These are phyloP conservation scores for Epirrita christyi DNA, from an alignment of 2,888 invertebrate species.

Conservation along the genomic window DNA sequence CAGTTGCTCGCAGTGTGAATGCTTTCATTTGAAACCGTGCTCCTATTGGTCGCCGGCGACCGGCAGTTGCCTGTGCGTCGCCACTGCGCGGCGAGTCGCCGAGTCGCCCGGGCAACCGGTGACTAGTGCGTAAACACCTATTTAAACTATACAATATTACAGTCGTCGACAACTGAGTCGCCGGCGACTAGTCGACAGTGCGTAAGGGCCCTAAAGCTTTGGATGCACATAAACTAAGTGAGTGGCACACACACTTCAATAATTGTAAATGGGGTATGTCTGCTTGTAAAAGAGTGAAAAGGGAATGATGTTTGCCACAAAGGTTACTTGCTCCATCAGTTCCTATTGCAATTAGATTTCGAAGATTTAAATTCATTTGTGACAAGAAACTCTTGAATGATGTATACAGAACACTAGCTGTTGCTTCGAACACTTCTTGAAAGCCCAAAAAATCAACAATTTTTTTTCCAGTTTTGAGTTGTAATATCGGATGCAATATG, in stretches of 20 bases:
- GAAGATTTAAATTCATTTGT: slow-evolving; percentile 20
- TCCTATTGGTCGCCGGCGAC: too few relatives aligned
- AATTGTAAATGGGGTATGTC: too few relatives aligned
- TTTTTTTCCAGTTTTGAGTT: slow-evolving; percentile 3
- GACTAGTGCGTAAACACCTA: too few relatives aligned
- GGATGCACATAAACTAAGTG: background rate
- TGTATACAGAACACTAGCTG: slow-evolving; percentile 1
- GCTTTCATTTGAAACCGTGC: too few relatives aligned
- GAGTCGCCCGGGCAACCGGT: too few relatives aligned
- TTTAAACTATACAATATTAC: too few relatives aligned
- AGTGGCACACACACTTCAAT: background rate
- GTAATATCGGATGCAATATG: slow-evolving; percentile 23
- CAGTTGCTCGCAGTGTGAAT: too few relatives aligned
- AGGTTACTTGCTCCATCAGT: background rate
- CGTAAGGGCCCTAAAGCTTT: too few relatives aligned
- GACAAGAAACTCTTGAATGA: slow-evolving; percentile 13
- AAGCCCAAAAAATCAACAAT: slow-evolving; percentile 8
- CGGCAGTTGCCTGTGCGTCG: too few relatives aligned
- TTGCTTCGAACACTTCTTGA: slow-evolving; percentile 10
- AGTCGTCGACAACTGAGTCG: too few relatives aligned
- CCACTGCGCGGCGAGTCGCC: too few relatives aligned
- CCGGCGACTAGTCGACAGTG: too few relatives aligned
- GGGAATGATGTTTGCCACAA: background rate
- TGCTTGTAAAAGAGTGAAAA: background rate
- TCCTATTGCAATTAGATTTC: background rate